Evolutionary conservation across 2,113 vertebrate species (phyloP).

Genomic region (Acrocephalus arundinaceus): DNA sequence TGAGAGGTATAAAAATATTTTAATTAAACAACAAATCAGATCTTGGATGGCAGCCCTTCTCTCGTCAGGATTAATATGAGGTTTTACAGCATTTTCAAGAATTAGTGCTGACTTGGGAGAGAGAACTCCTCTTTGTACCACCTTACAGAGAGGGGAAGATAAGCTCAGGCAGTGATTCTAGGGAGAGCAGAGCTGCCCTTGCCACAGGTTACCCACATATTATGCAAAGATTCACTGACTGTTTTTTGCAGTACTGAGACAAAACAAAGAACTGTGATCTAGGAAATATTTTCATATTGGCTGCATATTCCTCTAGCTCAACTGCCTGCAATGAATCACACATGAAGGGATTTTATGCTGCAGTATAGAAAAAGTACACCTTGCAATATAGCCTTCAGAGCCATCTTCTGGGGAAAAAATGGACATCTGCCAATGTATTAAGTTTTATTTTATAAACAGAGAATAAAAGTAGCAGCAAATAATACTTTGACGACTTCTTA

Average conservation of each 20-base stretch:
- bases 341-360: not conserved
- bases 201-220: not conserved
- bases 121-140: not conserved
- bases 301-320: not conserved
- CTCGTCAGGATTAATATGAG: not conserved
- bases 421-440: not conserved
- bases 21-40: not conserved
- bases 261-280: not conserved
- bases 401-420: not conserved
- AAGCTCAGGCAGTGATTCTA: not conserved
- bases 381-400: not conserved
- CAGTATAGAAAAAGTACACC: not conserved
- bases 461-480: not conserved
- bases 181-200: not conserved
- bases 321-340: not conserved
- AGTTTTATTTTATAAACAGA: not conserved
- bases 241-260: not conserved
- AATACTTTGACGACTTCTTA: not conserved
- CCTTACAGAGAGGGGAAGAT: accelerated
- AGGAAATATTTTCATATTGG: not conserved
- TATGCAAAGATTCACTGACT: not conserved
- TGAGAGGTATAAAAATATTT: not conserved
- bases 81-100: not conserved
- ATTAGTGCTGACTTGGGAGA: not conserved
- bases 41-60: not conserved